These are phyloP conservation scores for Diplazon laetatorius DNA, from an alignment of 2,888 invertebrate genomes.

Conservation along the genomic window DNA sequence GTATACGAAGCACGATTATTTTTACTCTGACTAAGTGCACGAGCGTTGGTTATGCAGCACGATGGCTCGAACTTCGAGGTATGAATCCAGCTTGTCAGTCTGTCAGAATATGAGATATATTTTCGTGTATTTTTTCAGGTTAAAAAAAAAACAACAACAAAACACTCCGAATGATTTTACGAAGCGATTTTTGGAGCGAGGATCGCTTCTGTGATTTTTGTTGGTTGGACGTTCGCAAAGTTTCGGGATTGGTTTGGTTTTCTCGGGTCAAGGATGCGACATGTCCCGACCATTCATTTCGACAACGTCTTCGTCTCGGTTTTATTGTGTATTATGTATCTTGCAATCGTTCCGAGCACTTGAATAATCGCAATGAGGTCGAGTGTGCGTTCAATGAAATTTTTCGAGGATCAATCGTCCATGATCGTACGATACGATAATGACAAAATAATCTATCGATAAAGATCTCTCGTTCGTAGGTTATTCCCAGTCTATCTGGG, in stretches of 20 bases:
- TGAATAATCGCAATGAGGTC: neutral
- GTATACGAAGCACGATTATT: constrained; percentile 44
- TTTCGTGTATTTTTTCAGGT: neutral
- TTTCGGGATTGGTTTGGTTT: constrained; percentile 52
- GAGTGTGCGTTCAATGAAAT: neutral
- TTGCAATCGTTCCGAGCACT: neutral
- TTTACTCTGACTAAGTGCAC: constrained; percentile 40
- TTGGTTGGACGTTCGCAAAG: neutral
- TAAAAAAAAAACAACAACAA: too few species aligned
- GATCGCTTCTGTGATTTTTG: neutral
- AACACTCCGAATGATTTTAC: too few species aligned
- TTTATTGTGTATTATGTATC: neutral
- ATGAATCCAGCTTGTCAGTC: constrained; percentile 36
- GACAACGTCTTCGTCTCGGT: constrained; percentile 39
- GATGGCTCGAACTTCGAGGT: constrained; percentile 7
- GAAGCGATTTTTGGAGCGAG: constrained; percentile 28
- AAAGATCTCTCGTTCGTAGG: constrained; percentile 10
- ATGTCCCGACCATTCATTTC: constrained; percentile 59
- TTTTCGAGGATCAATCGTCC: constrained; percentile 1
- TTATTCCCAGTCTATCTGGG: neutral
- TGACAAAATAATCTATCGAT: constrained; percentile 36
- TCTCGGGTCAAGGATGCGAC: constrained; percentile 63
- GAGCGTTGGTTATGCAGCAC: neutral
- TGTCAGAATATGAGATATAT: neutral
- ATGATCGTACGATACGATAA: constrained; percentile 17